Evolutionary conservation across 2,888 invertebrate genomes (phyloP).

Genomic region (Ligdia adustata): DNA sequence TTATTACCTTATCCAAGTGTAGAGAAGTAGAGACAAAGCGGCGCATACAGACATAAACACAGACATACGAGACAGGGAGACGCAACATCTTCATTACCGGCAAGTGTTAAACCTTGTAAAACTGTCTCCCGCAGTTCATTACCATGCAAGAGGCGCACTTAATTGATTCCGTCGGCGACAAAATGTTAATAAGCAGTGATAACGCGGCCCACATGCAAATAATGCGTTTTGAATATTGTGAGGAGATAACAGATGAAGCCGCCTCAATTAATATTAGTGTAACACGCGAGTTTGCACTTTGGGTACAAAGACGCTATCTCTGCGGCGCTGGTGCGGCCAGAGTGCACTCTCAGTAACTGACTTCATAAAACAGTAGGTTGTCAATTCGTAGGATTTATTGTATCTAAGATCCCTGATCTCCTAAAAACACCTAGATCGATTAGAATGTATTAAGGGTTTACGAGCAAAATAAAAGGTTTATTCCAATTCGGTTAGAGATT

Average conservation of each 20-base stretch:
- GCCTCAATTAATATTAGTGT: conserved; percentile 63
- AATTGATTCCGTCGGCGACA: conserved; percentile 78
- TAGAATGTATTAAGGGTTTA: too few relatives aligned
- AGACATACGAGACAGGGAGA: too few relatives aligned
- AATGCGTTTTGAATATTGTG: conserved; percentile 42
- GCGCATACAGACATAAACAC: too few relatives aligned
- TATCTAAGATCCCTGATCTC: too few relatives aligned
- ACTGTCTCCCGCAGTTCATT: conserved; percentile 78
- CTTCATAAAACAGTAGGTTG: neutral
- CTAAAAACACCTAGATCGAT: too few relatives aligned
- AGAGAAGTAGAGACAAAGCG: too few relatives aligned
- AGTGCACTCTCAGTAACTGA: neutral
- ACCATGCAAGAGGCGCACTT: conserved; percentile 72
- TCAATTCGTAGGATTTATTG: too few relatives aligned
- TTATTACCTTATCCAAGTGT: too few relatives aligned
- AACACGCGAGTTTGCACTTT: conserved; percentile 68
- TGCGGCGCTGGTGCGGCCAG: neutral
- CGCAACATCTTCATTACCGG: conserved; percentile 79
- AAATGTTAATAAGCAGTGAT: conserved; percentile 80
- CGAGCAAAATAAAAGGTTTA: too few relatives aligned
- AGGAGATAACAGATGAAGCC: conserved; percentile 57
- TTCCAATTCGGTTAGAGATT: too few relatives aligned
- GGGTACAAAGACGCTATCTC: conserved; percentile 39
- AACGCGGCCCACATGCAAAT: conserved; percentile 69
- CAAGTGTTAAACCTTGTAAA: conserved; percentile 81